Evolutionary conservation across 2,888 invertebrate genomes (phyloP).

Genomic region (Chloromyia formosa): DNA sequence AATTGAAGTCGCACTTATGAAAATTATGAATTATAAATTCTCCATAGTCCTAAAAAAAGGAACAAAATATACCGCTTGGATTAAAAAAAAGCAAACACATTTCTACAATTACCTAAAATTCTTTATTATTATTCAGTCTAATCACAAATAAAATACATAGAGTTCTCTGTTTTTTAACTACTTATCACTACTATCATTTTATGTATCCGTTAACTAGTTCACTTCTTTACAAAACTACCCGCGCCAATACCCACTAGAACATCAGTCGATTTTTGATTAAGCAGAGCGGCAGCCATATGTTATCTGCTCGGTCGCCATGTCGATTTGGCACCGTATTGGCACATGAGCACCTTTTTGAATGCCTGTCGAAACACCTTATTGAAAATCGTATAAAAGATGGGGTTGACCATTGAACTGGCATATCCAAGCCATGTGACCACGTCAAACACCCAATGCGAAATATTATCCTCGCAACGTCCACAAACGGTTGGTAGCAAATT

Average conservation of each 20-base stretch:
- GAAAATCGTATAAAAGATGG: conserved; percentile 95
- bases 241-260: conserved; percentile 21
- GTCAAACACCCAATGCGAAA: conserved; percentile 83
- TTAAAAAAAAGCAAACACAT: too few species aligned
- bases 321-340: conserved; percentile 67
- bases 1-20: too few species aligned
- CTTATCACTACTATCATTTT: conserved; percentile 21
- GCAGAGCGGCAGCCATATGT: conserved; percentile 27
- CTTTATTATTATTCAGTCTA: conserved; percentile 2
- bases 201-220: background rate
- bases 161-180: background rate
- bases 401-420: conserved; percentile 94
- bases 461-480: conserved; percentile 78
- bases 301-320: conserved; percentile 38
- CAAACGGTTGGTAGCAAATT: conserved; percentile 88
- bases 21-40: too few species aligned
- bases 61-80: too few species aligned
- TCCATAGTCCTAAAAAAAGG: too few species aligned
- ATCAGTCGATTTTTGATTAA: conserved; percentile 37
- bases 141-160: conserved; percentile 31
- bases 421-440: conserved; percentile 93
- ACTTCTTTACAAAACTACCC: conserved; percentile 31
- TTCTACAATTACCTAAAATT: background rate
- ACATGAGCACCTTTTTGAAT: conserved; percentile 85
- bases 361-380: conserved; percentile 93